Percentiles rank a stretch among this genome's conserved stretches.
These are phyloP conservation scores for Hetaerina titia DNA, from an alignment of 2,888 invertebrate species.

Conservation along the genomic window DNA sequence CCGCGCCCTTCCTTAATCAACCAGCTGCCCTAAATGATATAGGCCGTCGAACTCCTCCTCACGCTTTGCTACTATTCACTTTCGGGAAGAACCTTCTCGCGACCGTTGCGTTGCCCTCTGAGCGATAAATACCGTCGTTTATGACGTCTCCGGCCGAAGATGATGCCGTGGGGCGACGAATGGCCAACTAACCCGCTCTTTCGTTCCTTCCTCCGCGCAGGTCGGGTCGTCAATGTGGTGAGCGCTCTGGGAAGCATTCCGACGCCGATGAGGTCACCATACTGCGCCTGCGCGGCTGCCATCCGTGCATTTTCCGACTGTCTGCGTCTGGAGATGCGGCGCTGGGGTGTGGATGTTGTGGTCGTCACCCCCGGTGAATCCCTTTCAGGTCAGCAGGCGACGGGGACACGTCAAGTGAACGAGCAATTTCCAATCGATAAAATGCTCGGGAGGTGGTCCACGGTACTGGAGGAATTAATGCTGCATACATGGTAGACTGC, in stretches of 20 bases:
- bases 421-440: not conserved
- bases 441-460: not conserved
- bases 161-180: too few species aligned
- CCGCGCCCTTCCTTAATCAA: too few species aligned
- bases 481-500: too few species aligned
- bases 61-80: too few species aligned
- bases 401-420: constrained; percentile 21
- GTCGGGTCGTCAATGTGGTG: constrained; percentile 87
- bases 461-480: not conserved
- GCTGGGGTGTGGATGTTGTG: constrained; percentile 90
- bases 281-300: constrained; percentile 87
- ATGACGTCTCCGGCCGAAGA: too few species aligned
- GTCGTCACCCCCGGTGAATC: constrained; percentile 92
- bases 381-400: constrained; percentile 82
- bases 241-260: constrained; percentile 90
- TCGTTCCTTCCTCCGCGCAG: constrained; percentile 72
- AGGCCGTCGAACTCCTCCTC: too few species aligned
- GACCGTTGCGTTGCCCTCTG: too few species aligned
- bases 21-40: too few species aligned
- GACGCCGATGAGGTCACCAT: constrained; percentile 89
- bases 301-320: constrained; percentile 90
- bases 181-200: not conserved
- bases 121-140: too few species aligned
- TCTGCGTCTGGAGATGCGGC: constrained; percentile 87
- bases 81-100: too few species aligned